Evolutionary conservation across 2,888 invertebrate species (phyloP).

Genomic region (Ganaspis brasiliensis): DNA sequence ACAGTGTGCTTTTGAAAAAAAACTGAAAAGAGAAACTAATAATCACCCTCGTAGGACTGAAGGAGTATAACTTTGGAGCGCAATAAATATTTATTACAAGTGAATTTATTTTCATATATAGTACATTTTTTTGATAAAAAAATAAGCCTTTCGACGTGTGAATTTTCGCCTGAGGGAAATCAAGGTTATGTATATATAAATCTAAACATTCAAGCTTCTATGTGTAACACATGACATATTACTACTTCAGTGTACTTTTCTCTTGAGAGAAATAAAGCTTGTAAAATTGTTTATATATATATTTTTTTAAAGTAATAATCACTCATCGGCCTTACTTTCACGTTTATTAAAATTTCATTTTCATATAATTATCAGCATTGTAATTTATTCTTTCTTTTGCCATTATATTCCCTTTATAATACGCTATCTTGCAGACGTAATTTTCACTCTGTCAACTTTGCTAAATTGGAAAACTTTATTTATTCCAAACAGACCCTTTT

Average conservation of each 20-base stretch:
- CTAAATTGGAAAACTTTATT: conserved; percentile 2
- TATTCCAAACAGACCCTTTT: background rate
- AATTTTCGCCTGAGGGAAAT: conserved; percentile 23
- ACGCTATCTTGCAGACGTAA: background rate
- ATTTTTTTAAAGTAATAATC: background rate
- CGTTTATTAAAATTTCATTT: background rate
- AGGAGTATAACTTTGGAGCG: background rate
- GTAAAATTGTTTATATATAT: background rate
- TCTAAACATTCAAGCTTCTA: conserved; percentile 16
- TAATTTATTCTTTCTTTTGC: background rate
- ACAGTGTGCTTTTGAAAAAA: conserved; percentile 10
- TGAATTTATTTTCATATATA: background rate
- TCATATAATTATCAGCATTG: background rate
- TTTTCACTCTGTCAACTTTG: background rate
- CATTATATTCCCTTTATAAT: background rate
- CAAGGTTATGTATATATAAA: conserved; percentile 13
- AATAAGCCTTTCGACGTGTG: conserved; percentile 1
- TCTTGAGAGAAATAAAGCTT: background rate
- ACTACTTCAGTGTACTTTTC: conserved; percentile 2
- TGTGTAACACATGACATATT: conserved; percentile 4
- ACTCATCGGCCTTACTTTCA: background rate
- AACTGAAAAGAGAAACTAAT: background rate
- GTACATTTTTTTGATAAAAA: background rate
- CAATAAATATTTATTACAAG: conserved; percentile 8
- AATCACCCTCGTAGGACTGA: conserved; percentile 8